Evolutionary conservation across 2,888 invertebrate genomes (phyloP).

Genomic region (Netelia inedita): DNA sequence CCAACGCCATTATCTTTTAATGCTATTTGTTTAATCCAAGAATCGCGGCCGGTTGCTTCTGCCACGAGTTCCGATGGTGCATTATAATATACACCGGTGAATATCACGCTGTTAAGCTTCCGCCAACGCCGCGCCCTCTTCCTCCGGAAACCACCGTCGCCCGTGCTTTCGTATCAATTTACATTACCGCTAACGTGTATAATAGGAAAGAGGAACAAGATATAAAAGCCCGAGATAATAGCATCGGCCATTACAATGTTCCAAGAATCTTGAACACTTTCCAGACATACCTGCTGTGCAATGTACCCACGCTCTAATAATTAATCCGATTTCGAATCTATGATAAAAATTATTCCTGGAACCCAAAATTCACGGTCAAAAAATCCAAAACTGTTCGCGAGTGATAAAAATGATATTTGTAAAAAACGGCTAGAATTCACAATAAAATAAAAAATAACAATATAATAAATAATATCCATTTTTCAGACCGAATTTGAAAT

Average conservation of each 20-base stretch:
- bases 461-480: no score
- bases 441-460: no score
- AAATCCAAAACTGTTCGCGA: no score
- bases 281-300: neutral
- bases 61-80: conserved; percentile 8
- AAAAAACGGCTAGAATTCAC: no score
- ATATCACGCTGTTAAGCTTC: conserved; percentile 23
- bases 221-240: conserved; percentile 44
- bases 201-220: conserved; percentile 14
- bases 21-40: conserved; percentile 46
- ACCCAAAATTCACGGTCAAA: no score
- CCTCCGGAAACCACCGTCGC: neutral
- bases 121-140: conserved; percentile 33
- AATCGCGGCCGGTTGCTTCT: conserved; percentile 2
- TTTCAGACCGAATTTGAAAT: no score
- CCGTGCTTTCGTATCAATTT: conserved; percentile 40
- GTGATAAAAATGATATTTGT: no score
- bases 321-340: neutral
- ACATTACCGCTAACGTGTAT: conserved; percentile 49
- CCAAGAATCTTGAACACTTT: neutral
- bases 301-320: neutral
- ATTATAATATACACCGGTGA: neutral
- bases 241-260: conserved; percentile 27
- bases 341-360: neutral
- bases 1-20: conserved; percentile 43